A percentile compares a stretch with the other conserved stretches of the same genome.
These are phyloP conservation scores for Netelia melanura DNA, from an alignment of 2,888 invertebrate genomes.

Conservation along the genomic window DNA sequence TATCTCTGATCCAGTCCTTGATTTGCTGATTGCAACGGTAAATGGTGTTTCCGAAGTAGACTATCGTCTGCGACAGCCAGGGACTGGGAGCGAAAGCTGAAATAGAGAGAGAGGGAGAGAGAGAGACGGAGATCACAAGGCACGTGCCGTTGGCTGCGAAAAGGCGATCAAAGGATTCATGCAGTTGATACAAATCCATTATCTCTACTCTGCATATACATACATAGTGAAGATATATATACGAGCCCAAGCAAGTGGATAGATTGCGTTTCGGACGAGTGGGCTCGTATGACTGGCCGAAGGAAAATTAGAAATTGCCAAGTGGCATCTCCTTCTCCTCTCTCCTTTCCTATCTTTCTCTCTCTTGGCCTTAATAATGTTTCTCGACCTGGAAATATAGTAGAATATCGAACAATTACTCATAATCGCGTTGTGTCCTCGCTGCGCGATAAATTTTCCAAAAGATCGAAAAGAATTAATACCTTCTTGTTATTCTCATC, in stretches of 20 bases:
- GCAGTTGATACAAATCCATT: slow-evolving; percentile 62
- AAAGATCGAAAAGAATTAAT: neutral
- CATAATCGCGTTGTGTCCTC: neutral
- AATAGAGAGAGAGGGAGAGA: neutral
- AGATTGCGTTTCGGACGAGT: neutral
- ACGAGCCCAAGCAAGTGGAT: neutral
- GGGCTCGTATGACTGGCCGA: neutral
- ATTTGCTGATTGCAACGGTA: slow-evolving; percentile 55
- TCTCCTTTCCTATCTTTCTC: neutral
- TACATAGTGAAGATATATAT: slow-evolving; percentile 6
- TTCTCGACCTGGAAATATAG: neutral
- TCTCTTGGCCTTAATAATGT: neutral
- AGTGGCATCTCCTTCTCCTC: neutral
- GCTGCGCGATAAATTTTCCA: neutral
- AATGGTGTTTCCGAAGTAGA: slow-evolving; percentile 32
- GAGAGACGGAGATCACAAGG: neutral
- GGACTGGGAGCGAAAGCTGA: neutral
- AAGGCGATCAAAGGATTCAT: slow-evolving; percentile 64
- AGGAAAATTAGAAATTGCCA: slow-evolving; percentile 22
- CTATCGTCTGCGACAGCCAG: neutral
- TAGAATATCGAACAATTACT: neutral
- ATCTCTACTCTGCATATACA: slow-evolving; percentile 42
- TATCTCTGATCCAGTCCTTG: slow-evolving; percentile 18
- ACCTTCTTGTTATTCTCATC: neutral
- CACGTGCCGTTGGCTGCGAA: slow-evolving; percentile 54